Evolutionary conservation across 2,888 invertebrate genomes (phyloP).

Genomic region (Drosophila paucipuncta): DNA sequence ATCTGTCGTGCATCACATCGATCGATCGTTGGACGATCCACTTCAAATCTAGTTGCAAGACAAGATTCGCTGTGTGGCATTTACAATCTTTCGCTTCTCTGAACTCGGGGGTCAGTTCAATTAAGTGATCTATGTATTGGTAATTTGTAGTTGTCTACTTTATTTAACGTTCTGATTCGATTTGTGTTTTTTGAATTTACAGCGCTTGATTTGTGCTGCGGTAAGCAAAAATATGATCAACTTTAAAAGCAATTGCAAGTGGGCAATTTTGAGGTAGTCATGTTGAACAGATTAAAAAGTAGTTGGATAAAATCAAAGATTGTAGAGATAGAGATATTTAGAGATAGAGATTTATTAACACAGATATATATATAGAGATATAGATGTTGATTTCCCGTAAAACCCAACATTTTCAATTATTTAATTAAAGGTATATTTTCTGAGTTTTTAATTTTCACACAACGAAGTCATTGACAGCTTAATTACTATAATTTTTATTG

Average conservation of each 20-base stretch:
- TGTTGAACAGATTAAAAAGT: neutral
- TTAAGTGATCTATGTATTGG: slow-evolving; percentile 53
- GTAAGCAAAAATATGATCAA: slow-evolving; percentile 51
- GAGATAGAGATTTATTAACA: no score
- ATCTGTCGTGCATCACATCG: slow-evolving; percentile 74
- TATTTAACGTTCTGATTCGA: slow-evolving; percentile 36
- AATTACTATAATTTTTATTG: neutral
- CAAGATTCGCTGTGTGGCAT: slow-evolving; percentile 3
- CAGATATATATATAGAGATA: no score
- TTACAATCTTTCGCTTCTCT: slow-evolving; percentile 37
- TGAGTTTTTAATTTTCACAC: neutral
- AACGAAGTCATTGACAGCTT: no score
- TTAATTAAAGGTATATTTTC: neutral
- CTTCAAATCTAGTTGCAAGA: slow-evolving; percentile 20
- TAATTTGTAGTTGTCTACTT: slow-evolving; percentile 40
- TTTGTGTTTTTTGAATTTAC: slow-evolving; percentile 27
- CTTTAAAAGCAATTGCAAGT: slow-evolving; percentile 8
- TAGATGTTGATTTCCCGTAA: no score
- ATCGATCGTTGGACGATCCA: slow-evolving; percentile 14
- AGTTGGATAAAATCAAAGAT: neutral
- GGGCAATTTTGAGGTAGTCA: slow-evolving; percentile 8
- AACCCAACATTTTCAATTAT: neutral
- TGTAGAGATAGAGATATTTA: neutral
- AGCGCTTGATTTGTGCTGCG: slow-evolving; percentile 57
- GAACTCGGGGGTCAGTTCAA: slow-evolving; percentile 46